Percentiles rank a stretch among this genome's conserved stretches.
These are phyloP conservation scores for Polyergus mexicanus DNA, from an alignment of 1,140 invertebrate genomes.

Conservation along the genomic window DNA sequence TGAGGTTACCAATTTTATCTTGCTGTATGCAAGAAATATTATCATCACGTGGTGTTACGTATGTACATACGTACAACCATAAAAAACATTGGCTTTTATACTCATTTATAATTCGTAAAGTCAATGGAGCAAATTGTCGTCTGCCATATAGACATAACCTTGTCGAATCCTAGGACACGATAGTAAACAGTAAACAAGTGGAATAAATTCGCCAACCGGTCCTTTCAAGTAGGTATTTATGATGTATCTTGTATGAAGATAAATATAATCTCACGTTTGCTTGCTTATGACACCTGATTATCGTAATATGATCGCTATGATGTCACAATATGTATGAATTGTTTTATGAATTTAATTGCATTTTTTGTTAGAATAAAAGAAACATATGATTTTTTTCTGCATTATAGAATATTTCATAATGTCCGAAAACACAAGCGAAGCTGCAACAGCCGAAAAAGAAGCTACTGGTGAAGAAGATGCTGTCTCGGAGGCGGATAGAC, in stretches of 20 bases:
- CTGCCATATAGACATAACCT: constrained; percentile 67
- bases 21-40: no score
- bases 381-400: not conserved
- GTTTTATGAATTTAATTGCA: constrained; percentile 11
- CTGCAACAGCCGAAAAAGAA: constrained; percentile 62
- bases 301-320: not conserved
- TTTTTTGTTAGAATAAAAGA: not conserved
- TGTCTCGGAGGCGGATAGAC: constrained; percentile 82
- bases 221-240: not conserved
- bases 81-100: no score
- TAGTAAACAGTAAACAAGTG: constrained; percentile 67
- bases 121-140: constrained; percentile 53
- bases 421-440: constrained; percentile 71
- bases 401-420: constrained; percentile 66
- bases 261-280: not conserved
- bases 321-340: not conserved
- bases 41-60: no score
- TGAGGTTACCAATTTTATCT: no score
- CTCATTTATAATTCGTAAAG: no score
- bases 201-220: not conserved
- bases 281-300: not conserved
- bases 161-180: not conserved
- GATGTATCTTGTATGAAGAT: constrained; percentile 9
- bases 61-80: no score
- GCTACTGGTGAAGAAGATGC: constrained; percentile 53